Evolutionary conservation across 2,113 vertebrate genomes (phyloP).

Genomic region (Diadophis punctatus): DNA sequence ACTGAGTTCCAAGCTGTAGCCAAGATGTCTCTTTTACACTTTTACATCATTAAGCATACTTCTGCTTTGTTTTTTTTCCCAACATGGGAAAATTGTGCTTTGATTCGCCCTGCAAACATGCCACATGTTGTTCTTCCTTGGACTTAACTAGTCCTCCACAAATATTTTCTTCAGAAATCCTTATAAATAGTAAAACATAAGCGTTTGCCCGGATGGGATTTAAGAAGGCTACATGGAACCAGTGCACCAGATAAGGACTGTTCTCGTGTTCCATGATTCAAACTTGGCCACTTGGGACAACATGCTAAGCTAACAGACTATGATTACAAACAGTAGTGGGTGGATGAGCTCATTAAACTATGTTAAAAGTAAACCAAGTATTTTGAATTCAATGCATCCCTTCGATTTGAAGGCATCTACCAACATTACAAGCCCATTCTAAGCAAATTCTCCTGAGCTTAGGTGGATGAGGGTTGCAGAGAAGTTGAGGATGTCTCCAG

Average conservation of each 20-base stretch:
- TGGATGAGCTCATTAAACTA: neutral
- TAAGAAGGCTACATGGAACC: neutral
- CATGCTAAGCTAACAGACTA: neutral
- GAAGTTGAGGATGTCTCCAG: neutral
- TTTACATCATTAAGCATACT: neutral
- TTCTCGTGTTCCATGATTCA: neutral
- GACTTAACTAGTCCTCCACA: neutral
- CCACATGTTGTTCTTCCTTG: neutral
- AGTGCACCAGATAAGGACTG: neutral
- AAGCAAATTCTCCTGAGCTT: neutral
- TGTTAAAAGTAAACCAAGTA: neutral
- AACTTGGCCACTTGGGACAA: neutral
- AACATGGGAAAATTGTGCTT: neutral
- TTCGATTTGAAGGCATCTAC: neutral
- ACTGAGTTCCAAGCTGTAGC: conserved; percentile 7
- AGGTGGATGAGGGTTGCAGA: neutral
- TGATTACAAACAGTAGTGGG: neutral
- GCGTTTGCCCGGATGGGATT: neutral
- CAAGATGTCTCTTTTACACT: neutral
- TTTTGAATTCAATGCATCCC: neutral
- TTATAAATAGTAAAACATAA: neutral
- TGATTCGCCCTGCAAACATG: neutral
- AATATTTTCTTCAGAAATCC: neutral
- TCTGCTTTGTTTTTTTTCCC: neutral
- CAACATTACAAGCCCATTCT: neutral